Evolutionary conservation across 2,888 invertebrate species (phyloP), one percentile per base, ranked within the genome.

Genomic region (Synanthedon vespiformis): DNA sequence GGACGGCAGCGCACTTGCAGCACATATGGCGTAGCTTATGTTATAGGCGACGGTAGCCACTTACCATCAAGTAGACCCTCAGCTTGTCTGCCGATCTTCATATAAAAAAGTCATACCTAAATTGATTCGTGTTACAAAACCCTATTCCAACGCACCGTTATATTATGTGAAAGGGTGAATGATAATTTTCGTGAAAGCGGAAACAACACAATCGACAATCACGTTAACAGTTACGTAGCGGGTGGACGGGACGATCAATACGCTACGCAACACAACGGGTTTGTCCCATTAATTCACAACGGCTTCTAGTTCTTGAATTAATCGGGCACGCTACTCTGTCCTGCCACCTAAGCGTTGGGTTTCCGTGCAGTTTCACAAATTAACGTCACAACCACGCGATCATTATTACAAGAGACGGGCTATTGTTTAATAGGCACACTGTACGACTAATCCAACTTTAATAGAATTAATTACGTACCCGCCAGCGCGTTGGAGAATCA

Each of bases 301-400:
- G 74, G 72, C 74, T 70, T 72, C 70, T 73, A 73, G 74, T 79
- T 75, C 79, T 80, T 77, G 78, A 80, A 80, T 82, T 80, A 81
- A 81, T 81, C 74, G 79, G 66, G 70, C 63, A 64, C 69, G 65
- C 69, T 68, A 63, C 68, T 68, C 67, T 65, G 63, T 53, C 55
- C 53, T 16, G 44, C 48, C 51, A 13, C 68, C 71, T 75, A 78
- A 78, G 73, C 76, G 71, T 73, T 71, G 69, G 77, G 72, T 77
- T 77, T 77, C 77, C 74, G 68, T 76, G 76, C 76, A 79, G 79
- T 76, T 81, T 79, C 79, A 76, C 79, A 79, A 80, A 79, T 82
- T 78, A 80, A 78, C 77, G 72, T 76, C 73, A 72, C 71, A 48
- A 66, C 70, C 65, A 68, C 68, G 68, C 65, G 68, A 72, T 74